These are phyloP conservation scores for Pangasianodon gigas DNA, from an alignment of 2,113 vertebrate species.

Conservation along the genomic window DNA sequence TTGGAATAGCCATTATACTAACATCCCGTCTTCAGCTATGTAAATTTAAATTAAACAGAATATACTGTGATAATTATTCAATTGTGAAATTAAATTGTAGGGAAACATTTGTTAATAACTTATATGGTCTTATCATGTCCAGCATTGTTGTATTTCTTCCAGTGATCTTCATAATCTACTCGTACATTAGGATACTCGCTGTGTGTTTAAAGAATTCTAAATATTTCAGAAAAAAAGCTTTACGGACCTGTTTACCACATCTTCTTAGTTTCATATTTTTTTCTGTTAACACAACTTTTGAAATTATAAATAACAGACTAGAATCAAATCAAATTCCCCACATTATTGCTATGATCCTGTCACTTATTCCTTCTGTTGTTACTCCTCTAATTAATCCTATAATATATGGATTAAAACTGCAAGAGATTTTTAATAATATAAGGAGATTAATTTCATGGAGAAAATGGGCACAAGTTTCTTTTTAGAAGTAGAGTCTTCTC, in stretches of 20 bases:
- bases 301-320: slow-evolving; percentile 9
- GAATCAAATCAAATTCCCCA: not conserved
- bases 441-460: not conserved
- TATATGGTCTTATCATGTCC: slow-evolving; percentile 15
- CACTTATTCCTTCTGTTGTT: not conserved
- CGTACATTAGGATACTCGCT: not conserved
- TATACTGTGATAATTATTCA: slow-evolving; percentile 19
- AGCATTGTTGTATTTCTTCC: slow-evolving; percentile 3
- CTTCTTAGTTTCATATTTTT: not conserved
- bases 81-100: slow-evolving; percentile 20
- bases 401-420: slow-evolving; percentile 26
- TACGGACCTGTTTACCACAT: slow-evolving; percentile 21
- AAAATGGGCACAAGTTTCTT: not conserved
- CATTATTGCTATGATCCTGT: slow-evolving; percentile 12
- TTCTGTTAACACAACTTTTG: not conserved
- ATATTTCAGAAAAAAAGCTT: not conserved
- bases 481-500: not conserved
- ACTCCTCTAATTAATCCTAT: slow-evolving; percentile 16
- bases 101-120: not conserved
- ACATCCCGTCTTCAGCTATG: slow-evolving; percentile 11
- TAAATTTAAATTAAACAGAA: not conserved
- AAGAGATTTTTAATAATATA: not conserved
- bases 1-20: not conserved
- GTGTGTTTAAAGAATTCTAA: not conserved
- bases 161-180: not conserved